Percentiles rank a stretch among this genome's conserved stretches.
These are phyloP conservation scores for Galerucella calmariensis DNA, from an alignment of 2,888 invertebrate genomes.

Conservation along the genomic window DNA sequence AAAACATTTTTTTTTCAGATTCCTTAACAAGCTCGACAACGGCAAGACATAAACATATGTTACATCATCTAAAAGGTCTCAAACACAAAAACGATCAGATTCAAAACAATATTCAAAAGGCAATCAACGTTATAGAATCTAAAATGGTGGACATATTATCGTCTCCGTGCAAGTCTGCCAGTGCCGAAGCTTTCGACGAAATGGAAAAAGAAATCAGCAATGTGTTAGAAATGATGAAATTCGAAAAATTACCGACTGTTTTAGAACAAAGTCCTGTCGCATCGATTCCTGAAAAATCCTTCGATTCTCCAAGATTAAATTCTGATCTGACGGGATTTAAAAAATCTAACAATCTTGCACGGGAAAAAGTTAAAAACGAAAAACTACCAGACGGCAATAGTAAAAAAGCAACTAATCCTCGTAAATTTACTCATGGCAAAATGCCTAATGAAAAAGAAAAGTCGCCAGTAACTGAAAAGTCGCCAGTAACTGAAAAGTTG, in stretches of 20 bases:
- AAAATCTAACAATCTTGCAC: background rate
- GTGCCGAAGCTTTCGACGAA: slow-evolving; percentile 51
- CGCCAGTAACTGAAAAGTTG: background rate
- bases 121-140: slow-evolving; percentile 55
- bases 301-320: background rate
- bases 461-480: background rate
- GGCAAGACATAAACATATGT: slow-evolving; percentile 40
- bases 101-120: slow-evolving; percentile 55
- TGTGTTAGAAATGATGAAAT: slow-evolving; percentile 53
- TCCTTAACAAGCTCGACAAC: background rate
- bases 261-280: background rate
- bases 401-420: background rate
- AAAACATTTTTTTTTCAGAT: slow-evolving; percentile 6
- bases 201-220: slow-evolving; percentile 57
- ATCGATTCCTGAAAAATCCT: background rate
- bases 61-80: slow-evolving; percentile 45
- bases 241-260: slow-evolving; percentile 2
- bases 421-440: background rate
- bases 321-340: background rate
- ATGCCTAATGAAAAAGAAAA: background rate
- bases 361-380: background rate
- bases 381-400: background rate
- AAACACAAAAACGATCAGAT: slow-evolving; percentile 52
- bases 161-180: slow-evolving; percentile 40
- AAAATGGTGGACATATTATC: slow-evolving; percentile 54